Percentiles rank a stretch among this genome's conserved stretches.
These are phyloP conservation scores for Caenorhabditis angaria DNA, from an alignment of 2,888 invertebrate species.

Conservation along the genomic window DNA sequence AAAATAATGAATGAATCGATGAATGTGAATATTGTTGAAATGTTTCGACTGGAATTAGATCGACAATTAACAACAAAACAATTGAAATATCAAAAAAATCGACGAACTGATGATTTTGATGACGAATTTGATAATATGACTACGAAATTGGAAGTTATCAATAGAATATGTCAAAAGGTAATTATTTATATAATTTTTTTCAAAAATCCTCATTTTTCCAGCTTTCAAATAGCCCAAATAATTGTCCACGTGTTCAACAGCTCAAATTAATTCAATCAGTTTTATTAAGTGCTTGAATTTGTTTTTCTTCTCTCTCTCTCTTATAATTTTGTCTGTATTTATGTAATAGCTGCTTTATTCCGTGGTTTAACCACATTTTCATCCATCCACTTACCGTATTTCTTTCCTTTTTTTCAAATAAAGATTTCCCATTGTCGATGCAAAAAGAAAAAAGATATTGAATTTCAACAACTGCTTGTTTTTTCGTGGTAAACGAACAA, in stretches of 20 bases:
- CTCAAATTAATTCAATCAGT: constrained; percentile 34
- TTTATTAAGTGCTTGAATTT: constrained; percentile 22
- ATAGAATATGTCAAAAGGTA: constrained; percentile 15
- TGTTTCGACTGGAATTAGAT: constrained; percentile 13
- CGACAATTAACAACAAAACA: constrained; percentile 10
- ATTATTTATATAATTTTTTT: not conserved
- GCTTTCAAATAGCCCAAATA: not conserved
- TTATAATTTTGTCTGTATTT: not conserved
- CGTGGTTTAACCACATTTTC: constrained; percentile 1
- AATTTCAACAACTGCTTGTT: constrained; percentile 4
- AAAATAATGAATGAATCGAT: not conserved
- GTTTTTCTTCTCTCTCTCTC: too few species aligned
- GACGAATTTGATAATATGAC: constrained; percentile 11
- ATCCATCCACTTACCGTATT: too few species aligned
- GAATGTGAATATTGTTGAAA: constrained; percentile 6
- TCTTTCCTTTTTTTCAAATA: not conserved
- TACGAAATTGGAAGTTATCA: constrained; percentile 11
- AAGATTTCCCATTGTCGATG: not conserved
- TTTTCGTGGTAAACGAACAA: not conserved
- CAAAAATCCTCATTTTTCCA: constrained; percentile 6
- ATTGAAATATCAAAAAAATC: constrained; percentile 14
- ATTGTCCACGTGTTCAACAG: constrained; percentile 27
- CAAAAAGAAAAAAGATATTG: not conserved
- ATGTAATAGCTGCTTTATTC: not conserved
- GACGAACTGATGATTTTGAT: not conserved